Evolutionary conservation across 2,888 invertebrate species (phyloP), one percentile per base, ranked within the genome.

Genomic region (Tyria jacobaeae): DNA sequence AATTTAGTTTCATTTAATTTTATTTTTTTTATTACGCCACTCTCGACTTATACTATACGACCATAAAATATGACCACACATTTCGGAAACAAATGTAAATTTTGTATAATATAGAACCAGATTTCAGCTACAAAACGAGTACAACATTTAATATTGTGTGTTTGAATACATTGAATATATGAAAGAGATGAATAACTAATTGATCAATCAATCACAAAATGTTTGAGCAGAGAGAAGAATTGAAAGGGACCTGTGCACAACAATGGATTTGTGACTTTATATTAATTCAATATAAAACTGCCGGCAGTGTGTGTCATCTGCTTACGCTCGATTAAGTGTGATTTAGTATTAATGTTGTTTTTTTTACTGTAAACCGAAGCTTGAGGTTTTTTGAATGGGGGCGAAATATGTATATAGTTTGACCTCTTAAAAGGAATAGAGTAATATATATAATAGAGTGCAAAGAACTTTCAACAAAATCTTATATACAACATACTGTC

Each of bases 111-210:
- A 44, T 25, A 21, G 10, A 44, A 35, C 12, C 25, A 39, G 25
- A 39, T n/a, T 53, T 25, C 25, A 39, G n/a, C 10, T 39, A 24
- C 44, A 7, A 52, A 35, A 52, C 21, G 10, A 31, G 15, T 24
- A 51, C 17, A 25, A 25, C 53, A 49, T 60, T 61, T n/a, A n/a
- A 27, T 31, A 53, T 57, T 41, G 24, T 25, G 35, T 52, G 21
- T 9, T 0, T 58, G 53, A 62, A 57, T 58, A 50, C 49, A n/a
- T 24, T 50, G 53, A 49, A 48, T 41, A 31, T 57, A 62, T 62
- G 49, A 62, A 58, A 49, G 27, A 44, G 41, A 25, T 54, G 48
- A 58, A 63, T 55, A 48, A 50, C 35, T 44, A 35, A 63, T 59
- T 35, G 58, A 62, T 57, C 54, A 41, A 62, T 62, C 49, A 54